These are phyloP conservation scores for Metopia argyrocephala DNA, from an alignment of 2,888 invertebrate species.

Conservation along the genomic window DNA sequence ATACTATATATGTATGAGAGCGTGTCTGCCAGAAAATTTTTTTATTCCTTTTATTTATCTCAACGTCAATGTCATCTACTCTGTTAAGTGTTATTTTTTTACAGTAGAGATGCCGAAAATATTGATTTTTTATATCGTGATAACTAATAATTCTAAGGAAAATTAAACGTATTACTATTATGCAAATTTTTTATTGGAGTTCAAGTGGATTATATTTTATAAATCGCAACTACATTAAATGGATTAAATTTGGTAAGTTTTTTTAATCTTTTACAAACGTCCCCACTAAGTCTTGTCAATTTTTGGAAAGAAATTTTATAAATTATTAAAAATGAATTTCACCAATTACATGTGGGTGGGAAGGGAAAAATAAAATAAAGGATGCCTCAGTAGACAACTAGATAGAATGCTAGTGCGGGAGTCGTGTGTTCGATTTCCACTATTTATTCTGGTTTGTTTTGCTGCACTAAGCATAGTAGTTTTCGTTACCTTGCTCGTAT, in stretches of 20 bases:
- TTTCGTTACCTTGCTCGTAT: too few relatives aligned
- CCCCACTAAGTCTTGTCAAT: not conserved
- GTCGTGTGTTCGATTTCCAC: too few relatives aligned
- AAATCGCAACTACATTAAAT: not conserved
- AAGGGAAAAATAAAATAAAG: too few relatives aligned
- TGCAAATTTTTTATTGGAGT: not conserved
- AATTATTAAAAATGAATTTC: too few relatives aligned
- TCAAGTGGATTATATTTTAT: not conserved
- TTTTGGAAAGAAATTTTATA: too few relatives aligned
- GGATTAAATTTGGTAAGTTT: not conserved
- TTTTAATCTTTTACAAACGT: too few relatives aligned
- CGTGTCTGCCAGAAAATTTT: constrained; percentile 2
- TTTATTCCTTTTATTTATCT: constrained; percentile 13
- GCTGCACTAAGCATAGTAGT: too few relatives aligned
- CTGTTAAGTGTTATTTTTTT: constrained; percentile 18
- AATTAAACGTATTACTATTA: not conserved
- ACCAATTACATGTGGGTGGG: too few relatives aligned
- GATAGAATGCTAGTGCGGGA: too few relatives aligned
- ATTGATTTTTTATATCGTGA: constrained; percentile 37
- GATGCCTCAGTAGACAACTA: too few relatives aligned
- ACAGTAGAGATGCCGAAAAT: constrained; percentile 49
- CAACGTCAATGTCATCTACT: constrained; percentile 32
- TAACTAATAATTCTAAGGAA: not conserved
- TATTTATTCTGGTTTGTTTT: too few relatives aligned
- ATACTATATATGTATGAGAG: not conserved